Percentiles rank a stretch among this genome's conserved stretches.
phyloP scores from a whole-genome alignment of 2,113 vertebrate species.

The Arvicanthis niloticus region DNA sequence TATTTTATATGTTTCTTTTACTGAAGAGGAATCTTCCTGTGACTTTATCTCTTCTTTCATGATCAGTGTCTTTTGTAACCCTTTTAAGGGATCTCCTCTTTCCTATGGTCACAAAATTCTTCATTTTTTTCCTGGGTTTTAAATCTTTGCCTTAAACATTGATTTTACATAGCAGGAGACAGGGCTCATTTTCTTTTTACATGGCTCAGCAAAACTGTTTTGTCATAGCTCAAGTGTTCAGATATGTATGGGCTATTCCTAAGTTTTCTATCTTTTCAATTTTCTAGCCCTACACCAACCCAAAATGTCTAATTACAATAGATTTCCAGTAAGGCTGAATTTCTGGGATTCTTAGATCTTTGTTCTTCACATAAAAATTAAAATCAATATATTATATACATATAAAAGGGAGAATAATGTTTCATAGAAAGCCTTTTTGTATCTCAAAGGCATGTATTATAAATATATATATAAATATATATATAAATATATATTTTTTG shows the following conservation, averaged over 20 bases:
- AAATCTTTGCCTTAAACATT: constrained; percentile 47
- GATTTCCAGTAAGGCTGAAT: not conserved
- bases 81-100: constrained; percentile 27
- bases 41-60: not conserved
- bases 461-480: too few relatives aligned
- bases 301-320: not conserved
- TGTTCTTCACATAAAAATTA: constrained; percentile 23
- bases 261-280: not conserved
- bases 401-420: not conserved
- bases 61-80: not conserved
- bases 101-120: not conserved
- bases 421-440: constrained; percentile 22
- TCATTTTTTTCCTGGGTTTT: constrained; percentile 12
- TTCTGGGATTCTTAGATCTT: constrained; percentile 46
- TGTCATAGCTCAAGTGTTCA: constrained; percentile 17
- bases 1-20: constrained; percentile 28
- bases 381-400: constrained; percentile 24
- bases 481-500: not conserved
- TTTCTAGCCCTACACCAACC: constrained; percentile 4
- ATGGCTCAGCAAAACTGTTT: not conserved
- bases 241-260: not conserved
- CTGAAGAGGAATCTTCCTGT: constrained; percentile 7
- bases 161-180: constrained; percentile 10
- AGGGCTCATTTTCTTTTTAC: not conserved
- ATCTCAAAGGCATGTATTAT: constrained; percentile 4